phyloP scores from a whole-genome alignment of 2,113 vertebrate genomes.

The Chaenogobius annularis region DNA sequence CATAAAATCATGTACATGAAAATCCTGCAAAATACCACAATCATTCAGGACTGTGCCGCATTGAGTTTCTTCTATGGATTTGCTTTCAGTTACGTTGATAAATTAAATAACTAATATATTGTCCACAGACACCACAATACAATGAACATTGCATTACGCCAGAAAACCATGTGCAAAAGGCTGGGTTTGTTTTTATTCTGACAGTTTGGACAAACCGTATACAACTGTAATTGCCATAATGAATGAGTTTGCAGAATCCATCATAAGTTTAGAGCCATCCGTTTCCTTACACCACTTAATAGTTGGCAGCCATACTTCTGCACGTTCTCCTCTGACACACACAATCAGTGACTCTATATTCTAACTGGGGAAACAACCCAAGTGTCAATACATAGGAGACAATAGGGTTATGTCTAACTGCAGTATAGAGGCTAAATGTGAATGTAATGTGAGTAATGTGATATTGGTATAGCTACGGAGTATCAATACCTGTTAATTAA shows the following conservation, averaged over 20 bases:
- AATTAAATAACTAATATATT: neutral
- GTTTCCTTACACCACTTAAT: slow-evolving; percentile 22
- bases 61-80: neutral
- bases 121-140: neutral
- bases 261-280: neutral
- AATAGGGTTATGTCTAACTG: slow-evolving; percentile 10
- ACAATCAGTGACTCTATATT: slow-evolving; percentile 42
- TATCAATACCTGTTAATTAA: slow-evolving; percentile 71
- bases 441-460: slow-evolving; percentile 54
- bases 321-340: slow-evolving; percentile 34
- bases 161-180: neutral
- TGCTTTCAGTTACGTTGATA: neutral
- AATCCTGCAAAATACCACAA: neutral
- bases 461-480: slow-evolving; percentile 63
- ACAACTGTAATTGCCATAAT: neutral
- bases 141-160: neutral
- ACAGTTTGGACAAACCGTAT: neutral
- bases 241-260: neutral
- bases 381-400: slow-evolving; percentile 29
- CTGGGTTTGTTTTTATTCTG: neutral
- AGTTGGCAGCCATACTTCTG: slow-evolving; percentile 25
- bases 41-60: neutral
- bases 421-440: slow-evolving; percentile 13
- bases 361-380: slow-evolving; percentile 49
- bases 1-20: no score